Conservation (phyloP, 2,113 vertebrate species). For the Lates calcarifer region DNA sequence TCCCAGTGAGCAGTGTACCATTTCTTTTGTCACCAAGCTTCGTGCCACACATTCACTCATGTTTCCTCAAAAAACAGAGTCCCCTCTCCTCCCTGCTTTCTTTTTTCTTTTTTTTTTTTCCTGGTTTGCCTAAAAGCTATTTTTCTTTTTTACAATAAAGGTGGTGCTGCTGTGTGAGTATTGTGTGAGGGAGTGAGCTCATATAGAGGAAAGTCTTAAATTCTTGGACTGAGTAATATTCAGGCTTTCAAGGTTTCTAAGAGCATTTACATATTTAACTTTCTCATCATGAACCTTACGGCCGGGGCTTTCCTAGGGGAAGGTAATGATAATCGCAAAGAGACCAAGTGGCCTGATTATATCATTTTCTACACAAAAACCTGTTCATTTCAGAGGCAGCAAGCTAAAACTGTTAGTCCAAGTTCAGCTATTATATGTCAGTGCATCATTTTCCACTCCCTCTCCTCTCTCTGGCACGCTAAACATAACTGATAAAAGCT, state of each 20-base stretch:
- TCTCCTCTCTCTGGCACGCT: conserved; percentile 29
- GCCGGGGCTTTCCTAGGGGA: conserved; percentile 1
- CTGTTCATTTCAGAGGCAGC: conserved; percentile 26
- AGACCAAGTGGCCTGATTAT: conserved; percentile 37
- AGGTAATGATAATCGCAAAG: conserved; percentile 27
- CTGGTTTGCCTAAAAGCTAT: conserved; percentile 43
- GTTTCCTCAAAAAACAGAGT: conserved; percentile 62
- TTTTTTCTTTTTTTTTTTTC: conserved; percentile 29
- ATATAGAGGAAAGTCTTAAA: not conserved
- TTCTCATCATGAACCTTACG: conserved; percentile 32
- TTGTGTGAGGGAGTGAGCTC: not conserved
- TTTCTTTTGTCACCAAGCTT: conserved; percentile 55
- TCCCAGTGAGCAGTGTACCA: conserved; percentile 40
- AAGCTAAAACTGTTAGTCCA: conserved; percentile 31
- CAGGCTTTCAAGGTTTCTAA: conserved; percentile 23
- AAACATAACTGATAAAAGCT: conserved; percentile 41
- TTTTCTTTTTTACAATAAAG: conserved; percentile 24
- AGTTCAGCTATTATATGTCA: conserved; percentile 22
- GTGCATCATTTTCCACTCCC: conserved; percentile 23
- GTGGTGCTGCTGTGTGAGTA: not conserved
- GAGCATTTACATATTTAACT: conserved; percentile 45
- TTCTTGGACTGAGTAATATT: conserved; percentile 19
- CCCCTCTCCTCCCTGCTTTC: conserved; percentile 24
- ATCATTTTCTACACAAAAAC: conserved; percentile 30
- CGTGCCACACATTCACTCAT: conserved; percentile 59